These are phyloP conservation scores for Bombus impatiens DNA, from an alignment of 1,140 invertebrate species.

Conservation along the genomic window DNA sequence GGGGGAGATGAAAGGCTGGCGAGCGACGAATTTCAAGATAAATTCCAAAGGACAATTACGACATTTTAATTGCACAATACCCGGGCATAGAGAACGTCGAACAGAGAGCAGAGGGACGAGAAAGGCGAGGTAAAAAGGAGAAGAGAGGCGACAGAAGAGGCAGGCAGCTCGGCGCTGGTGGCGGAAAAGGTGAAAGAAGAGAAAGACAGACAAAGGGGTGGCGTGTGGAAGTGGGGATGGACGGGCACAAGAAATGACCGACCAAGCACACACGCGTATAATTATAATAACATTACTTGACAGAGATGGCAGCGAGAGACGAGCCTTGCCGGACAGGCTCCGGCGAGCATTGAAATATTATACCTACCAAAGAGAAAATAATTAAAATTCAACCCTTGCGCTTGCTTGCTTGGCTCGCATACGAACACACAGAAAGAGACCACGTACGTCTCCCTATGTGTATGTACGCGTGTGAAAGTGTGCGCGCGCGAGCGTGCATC, in stretches of 20 bases:
- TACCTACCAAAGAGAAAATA: slow-evolving; percentile 83
- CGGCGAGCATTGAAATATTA: slow-evolving; percentile 82
- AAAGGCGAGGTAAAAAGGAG: slow-evolving; percentile 55
- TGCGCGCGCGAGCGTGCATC: slow-evolving; percentile 31
- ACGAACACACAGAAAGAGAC: slow-evolving; percentile 28
- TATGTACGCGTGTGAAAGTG: neutral
- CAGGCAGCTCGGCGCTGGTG: slow-evolving; percentile 12
- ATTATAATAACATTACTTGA: slow-evolving; percentile 83
- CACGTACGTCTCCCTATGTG: slow-evolving; percentile 3
- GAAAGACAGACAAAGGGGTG: slow-evolving; percentile 50
- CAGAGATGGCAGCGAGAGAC: slow-evolving; percentile 78
- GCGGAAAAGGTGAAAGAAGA: slow-evolving; percentile 45
- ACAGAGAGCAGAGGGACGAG: slow-evolving; percentile 36
- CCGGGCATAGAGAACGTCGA: slow-evolving; percentile 55
- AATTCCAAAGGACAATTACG: slow-evolving; percentile 74
- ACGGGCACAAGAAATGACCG: slow-evolving; percentile 72
- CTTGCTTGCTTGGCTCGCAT: slow-evolving; percentile 72
- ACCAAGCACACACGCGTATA: slow-evolving; percentile 77
- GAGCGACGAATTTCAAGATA: slow-evolving; percentile 70
- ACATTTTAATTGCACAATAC: slow-evolving; percentile 76
- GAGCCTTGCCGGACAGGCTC: slow-evolving; percentile 73
- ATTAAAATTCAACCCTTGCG: slow-evolving; percentile 83
- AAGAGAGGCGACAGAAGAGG: slow-evolving; percentile 34
- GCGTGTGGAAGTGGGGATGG: slow-evolving; percentile 45
- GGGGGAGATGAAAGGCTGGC: slow-evolving; percentile 36